phyloP scores from a whole-genome alignment of 2,113 vertebrate genomes.

The Antechinus flavipes region DNA sequence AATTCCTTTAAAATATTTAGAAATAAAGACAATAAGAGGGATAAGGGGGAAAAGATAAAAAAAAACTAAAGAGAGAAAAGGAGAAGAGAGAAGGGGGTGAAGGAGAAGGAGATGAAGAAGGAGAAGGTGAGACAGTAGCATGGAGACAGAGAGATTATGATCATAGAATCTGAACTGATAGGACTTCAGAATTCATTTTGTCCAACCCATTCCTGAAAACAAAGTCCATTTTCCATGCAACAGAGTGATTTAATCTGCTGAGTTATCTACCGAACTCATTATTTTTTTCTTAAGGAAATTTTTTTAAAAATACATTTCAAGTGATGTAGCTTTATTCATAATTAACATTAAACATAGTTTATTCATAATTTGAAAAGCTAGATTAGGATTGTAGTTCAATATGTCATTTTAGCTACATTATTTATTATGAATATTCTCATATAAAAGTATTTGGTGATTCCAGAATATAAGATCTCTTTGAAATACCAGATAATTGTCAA shows the following conservation, averaged over 20 bases:
- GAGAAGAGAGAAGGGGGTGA: no score
- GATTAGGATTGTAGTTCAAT: neutral
- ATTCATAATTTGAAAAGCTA: neutral
- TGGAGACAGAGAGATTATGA: neutral
- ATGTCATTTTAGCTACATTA: neutral
- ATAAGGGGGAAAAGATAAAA: no score
- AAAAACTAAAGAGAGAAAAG: neutral
- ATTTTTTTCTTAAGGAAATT: neutral
- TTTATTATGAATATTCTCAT: neutral
- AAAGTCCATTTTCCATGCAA: neutral
- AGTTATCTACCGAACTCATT: neutral
- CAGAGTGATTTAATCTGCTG: neutral
- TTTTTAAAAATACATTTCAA: neutral
- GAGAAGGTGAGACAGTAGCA: neutral
- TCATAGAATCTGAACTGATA: neutral
- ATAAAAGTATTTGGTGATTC: neutral
- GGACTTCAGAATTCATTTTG: neutral
- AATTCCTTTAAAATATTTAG: neutral
- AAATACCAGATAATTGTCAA: neutral
- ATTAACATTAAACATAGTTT: neutral
- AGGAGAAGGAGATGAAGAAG: neutral
- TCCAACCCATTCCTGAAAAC: neutral
- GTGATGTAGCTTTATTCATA: neutral
- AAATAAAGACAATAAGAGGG: neutral
- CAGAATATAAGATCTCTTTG: neutral